Conservation (phyloP, 2,113 vertebrate species). For the Psilopsiagon aymara region DNA sequence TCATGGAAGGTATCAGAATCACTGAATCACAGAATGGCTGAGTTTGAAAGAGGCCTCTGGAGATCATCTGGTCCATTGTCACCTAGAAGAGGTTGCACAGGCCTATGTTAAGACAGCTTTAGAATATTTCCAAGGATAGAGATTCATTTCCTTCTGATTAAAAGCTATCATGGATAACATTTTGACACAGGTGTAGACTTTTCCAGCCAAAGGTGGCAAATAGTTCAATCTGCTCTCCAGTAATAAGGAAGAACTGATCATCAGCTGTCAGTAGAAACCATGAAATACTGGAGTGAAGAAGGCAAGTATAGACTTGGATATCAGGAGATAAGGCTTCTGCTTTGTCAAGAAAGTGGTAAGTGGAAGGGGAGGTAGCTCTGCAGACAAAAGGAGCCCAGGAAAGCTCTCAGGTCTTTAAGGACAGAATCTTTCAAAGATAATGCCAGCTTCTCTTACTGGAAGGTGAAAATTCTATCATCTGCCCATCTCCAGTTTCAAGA, state of each 20-base stretch:
- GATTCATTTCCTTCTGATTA: background rate
- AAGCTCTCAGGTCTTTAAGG: background rate
- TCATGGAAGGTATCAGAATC: background rate
- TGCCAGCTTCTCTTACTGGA: background rate
- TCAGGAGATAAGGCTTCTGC: background rate
- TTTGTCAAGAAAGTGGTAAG: background rate
- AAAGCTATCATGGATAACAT: background rate
- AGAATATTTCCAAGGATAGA: background rate
- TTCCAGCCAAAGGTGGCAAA: background rate
- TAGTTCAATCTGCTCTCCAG: background rate
- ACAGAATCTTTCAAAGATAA: background rate
- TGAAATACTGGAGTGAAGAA: background rate
- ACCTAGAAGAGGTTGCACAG: background rate
- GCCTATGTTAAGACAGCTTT: background rate
- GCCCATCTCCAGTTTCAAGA: background rate
- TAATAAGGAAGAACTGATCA: background rate
- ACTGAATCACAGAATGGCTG: background rate
- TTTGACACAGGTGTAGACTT: background rate
- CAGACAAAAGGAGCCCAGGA: background rate
- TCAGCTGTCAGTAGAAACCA: background rate
- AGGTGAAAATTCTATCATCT: background rate
- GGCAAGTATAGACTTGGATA: background rate
- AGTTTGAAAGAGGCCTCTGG: background rate
- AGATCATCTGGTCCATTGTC: background rate
- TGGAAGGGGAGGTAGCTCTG: background rate